Evolutionary conservation across 2,888 invertebrate genomes (phyloP).

Genomic region (Proisotoma minuta): DNA sequence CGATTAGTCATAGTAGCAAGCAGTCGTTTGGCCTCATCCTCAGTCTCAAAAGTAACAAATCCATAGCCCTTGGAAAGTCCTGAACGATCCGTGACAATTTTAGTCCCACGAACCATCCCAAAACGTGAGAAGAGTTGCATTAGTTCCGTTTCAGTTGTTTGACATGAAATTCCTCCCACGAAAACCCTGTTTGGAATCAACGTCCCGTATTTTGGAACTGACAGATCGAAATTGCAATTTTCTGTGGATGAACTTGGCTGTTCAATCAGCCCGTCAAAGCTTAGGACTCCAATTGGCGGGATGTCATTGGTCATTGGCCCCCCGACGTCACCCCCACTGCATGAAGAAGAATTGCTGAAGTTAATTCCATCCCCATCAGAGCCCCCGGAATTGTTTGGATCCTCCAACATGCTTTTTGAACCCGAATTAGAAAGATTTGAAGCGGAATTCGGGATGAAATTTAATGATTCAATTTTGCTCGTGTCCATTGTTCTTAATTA

Average conservation of each 20-base stretch:
- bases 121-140: constrained; percentile 85
- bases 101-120: constrained; percentile 76
- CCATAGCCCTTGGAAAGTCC: constrained; percentile 92
- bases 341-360: constrained; percentile 33
- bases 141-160: constrained; percentile 78
- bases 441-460: background rate
- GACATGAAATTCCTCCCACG: constrained; percentile 91
- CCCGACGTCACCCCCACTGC: constrained; percentile 27
- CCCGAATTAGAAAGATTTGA: background rate
- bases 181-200: constrained; percentile 92
- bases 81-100: constrained; percentile 90
- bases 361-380: constrained; percentile 32
- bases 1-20: constrained; percentile 38
- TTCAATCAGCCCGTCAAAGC: constrained; percentile 27
- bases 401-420: constrained; percentile 20
- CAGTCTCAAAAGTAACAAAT: constrained; percentile 78
- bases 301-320: constrained; percentile 34
- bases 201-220: constrained; percentile 64
- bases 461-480: too few species aligned
- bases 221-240: constrained; percentile 37
- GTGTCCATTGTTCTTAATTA: too few species aligned
- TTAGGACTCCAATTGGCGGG: constrained; percentile 38
- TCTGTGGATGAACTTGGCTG: constrained; percentile 3
- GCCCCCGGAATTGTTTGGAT: constrained; percentile 14
- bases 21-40: constrained; percentile 68